Conservation (phyloP, 2,888 invertebrate species). For the Hemistola chrysoprasaria region DNA sequence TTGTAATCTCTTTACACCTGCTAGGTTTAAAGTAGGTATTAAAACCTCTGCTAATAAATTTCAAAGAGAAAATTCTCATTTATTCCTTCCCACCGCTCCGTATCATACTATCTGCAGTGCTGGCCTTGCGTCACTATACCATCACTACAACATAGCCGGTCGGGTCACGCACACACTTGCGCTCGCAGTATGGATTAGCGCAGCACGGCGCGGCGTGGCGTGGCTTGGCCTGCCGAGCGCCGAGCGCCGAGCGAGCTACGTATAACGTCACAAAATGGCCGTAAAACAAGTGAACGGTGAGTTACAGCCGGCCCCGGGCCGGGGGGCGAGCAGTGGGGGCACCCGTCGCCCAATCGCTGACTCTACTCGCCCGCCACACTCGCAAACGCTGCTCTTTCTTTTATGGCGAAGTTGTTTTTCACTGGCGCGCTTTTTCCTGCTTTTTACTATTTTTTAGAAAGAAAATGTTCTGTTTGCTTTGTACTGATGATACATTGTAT, state of each 20-base stretch:
- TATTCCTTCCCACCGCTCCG: slow-evolving; percentile 20
- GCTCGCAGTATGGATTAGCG: slow-evolving; percentile 64
- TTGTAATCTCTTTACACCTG: too few relatives aligned
- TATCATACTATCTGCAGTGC: slow-evolving; percentile 28
- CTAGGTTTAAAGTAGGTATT: too few relatives aligned
- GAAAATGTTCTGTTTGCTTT: slow-evolving; percentile 78
- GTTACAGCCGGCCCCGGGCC: slow-evolving; percentile 71
- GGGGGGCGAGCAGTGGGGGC: slow-evolving; percentile 42
- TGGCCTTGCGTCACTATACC: slow-evolving; percentile 29
- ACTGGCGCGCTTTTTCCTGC: slow-evolving; percentile 75
- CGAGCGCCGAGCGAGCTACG: slow-evolving; percentile 48
- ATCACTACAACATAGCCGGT: slow-evolving; percentile 36
- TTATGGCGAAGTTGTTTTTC: slow-evolving; percentile 79
- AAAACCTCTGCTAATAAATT: too few relatives aligned
- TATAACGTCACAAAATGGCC: slow-evolving; percentile 82
- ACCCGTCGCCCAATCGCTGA: slow-evolving; percentile 69
- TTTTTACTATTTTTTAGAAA: slow-evolving; percentile 60
- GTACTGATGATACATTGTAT: slow-evolving; percentile 66
- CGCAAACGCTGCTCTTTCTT: slow-evolving; percentile 80
- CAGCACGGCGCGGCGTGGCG: slow-evolving; percentile 14
- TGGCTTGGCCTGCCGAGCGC: slow-evolving; percentile 67
- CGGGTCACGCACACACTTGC: slow-evolving; percentile 60
- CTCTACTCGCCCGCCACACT: slow-evolving; percentile 65
- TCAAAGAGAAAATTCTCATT: too few relatives aligned
- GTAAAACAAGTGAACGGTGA: slow-evolving; percentile 82